A percentile compares a stretch with the other conserved stretches of the same genome.
Conservation (phyloP, 2,797 vertebrate genomes). For the Bryconaethiops microstoma region DNA sequence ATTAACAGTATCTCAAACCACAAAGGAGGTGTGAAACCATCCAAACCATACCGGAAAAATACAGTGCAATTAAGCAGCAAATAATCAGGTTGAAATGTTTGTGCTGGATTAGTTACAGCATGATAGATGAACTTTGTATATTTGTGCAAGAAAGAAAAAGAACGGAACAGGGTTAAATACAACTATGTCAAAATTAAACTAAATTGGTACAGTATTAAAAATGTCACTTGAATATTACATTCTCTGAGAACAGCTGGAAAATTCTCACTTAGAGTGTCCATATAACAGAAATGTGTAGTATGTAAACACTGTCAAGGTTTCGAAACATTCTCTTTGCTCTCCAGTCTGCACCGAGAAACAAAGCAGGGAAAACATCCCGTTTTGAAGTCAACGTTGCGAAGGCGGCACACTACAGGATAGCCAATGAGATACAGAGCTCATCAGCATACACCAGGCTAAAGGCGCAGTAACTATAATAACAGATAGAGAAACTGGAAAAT, state of each 20-base stretch:
- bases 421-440: too few relatives aligned
- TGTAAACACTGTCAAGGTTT: too few relatives aligned
- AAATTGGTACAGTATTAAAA: neutral
- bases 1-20: slow-evolving; percentile 59
- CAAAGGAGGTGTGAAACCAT: slow-evolving; percentile 29
- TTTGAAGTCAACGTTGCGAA: too few relatives aligned
- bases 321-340: too few relatives aligned
- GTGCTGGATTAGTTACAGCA: slow-evolving; percentile 21
- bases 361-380: too few relatives aligned
- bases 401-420: too few relatives aligned
- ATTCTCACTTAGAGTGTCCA: too few relatives aligned
- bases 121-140: neutral
- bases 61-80: neutral
- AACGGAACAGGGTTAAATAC: neutral
- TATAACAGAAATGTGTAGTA: too few relatives aligned
- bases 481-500: too few relatives aligned
- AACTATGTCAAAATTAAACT: slow-evolving; percentile 1
- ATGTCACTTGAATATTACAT: neutral
- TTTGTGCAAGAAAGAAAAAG: slow-evolving; percentile 2
- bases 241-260: neutral
- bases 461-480: too few relatives aligned
- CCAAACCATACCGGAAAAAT: neutral
- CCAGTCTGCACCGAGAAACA: too few relatives aligned
- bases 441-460: too few relatives aligned
- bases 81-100: neutral